A percentile compares a stretch with the other conserved stretches of the same genome.
phyloP scores from a whole-genome alignment of 2,797 vertebrate genomes.

The Miichthys miiuy region DNA sequence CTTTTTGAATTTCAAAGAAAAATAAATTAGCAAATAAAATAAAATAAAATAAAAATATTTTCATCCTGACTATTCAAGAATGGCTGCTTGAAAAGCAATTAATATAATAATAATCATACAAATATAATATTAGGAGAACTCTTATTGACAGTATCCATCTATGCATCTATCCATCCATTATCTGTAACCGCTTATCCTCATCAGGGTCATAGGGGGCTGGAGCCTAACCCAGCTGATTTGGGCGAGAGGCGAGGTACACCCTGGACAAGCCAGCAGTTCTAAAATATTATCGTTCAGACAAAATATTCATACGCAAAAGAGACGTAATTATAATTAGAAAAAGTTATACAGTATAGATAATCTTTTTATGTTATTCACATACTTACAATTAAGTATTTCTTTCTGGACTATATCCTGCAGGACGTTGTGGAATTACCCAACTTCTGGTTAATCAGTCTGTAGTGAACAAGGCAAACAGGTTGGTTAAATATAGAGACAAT shows the following conservation, averaged over 20 bases:
- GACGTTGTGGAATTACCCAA: conserved; percentile 10
- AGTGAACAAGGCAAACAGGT: conserved; percentile 33
- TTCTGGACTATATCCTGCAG: not conserved
- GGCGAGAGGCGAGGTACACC: too few relatives aligned
- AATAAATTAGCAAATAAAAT: not conserved
- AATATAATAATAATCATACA: not conserved
- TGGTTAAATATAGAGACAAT: conserved; percentile 39
- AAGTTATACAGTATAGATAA: too few relatives aligned
- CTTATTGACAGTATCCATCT: not conserved
- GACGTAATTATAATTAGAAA: too few relatives aligned
- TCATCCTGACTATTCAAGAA: not conserved
- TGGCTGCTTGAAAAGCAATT: not conserved
- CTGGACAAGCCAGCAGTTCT: too few relatives aligned
- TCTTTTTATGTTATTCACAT: too few relatives aligned
- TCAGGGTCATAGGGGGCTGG: too few relatives aligned
- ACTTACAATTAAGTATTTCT: too few relatives aligned
- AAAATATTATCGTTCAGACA: too few relatives aligned
- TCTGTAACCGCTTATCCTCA: too few relatives aligned
- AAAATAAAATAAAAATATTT: not conserved
- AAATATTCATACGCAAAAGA: too few relatives aligned
- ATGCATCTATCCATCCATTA: not conserved
- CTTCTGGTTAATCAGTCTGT: conserved; percentile 29
- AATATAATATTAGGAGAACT: not conserved
- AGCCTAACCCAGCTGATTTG: too few relatives aligned
- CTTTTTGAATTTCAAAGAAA: not conserved